Conservation (phyloP, 2,888 invertebrate species). For the Phengaris arion region DNA sequence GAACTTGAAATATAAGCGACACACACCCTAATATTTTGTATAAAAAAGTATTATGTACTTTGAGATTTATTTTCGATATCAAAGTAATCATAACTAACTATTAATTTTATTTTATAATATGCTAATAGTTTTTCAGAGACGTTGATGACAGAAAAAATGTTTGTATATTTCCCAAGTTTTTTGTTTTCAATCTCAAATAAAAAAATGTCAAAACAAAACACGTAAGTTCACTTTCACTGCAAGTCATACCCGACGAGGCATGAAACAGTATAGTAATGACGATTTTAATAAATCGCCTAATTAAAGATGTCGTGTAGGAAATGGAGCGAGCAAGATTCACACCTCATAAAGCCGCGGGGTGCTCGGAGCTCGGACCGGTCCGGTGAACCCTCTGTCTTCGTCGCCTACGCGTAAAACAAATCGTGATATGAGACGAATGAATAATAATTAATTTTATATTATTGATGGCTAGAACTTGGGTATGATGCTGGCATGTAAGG, state of each 20-base stretch:
- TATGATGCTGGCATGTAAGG: background rate
- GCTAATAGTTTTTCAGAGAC: no score
- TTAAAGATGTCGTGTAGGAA: slow-evolving; percentile 56
- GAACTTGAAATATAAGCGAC: no score
- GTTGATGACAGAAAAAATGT: no score
- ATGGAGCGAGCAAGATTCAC: slow-evolving; percentile 60
- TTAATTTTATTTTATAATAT: no score
- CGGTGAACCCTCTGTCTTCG: slow-evolving; percentile 52
- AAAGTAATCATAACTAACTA: no score
- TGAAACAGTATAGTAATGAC: slow-evolving; percentile 17
- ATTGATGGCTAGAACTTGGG: background rate
- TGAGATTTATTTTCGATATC: no score
- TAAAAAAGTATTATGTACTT: no score
- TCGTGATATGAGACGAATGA: slow-evolving; percentile 71
- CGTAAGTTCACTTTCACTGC: slow-evolving; percentile 1
- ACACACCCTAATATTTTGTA: no score
- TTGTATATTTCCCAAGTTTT: no score
- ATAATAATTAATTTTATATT: slow-evolving; percentile 41
- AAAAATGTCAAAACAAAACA: background rate
- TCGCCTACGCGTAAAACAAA: slow-evolving; percentile 69
- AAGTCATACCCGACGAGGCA: slow-evolving; percentile 26
- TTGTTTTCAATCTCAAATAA: no score
- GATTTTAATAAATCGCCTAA: slow-evolving; percentile 38
- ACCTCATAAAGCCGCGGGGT: slow-evolving; percentile 67
- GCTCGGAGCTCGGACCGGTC: slow-evolving; percentile 51